These are phyloP conservation scores for Halictus quadricinctus DNA, from an alignment of 2,888 invertebrate species.

Conservation along the genomic window DNA sequence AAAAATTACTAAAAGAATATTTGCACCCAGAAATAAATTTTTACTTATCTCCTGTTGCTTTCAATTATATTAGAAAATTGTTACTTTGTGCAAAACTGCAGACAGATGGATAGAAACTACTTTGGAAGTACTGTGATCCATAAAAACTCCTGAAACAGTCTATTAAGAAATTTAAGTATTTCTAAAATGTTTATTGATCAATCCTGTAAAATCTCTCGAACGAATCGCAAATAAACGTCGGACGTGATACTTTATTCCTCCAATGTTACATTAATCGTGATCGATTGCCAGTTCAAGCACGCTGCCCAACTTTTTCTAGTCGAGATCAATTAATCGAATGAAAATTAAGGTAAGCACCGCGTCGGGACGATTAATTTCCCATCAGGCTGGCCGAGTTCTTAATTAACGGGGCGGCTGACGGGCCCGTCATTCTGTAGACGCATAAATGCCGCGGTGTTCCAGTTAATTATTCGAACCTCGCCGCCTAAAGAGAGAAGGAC, in stretches of 20 bases:
- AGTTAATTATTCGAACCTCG: conserved; percentile 60
- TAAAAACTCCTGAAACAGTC: background rate
- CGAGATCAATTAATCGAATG: conserved; percentile 26
- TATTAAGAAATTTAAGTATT: too few species aligned
- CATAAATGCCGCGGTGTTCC: conserved; percentile 43
- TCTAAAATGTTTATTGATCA: too few species aligned
- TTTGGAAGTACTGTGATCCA: background rate
- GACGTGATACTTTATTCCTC: background rate
- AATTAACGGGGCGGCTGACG: conserved; percentile 56
- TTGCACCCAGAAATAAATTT: background rate
- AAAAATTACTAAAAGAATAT: background rate
- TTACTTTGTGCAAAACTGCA: background rate
- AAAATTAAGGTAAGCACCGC: conserved; percentile 30
- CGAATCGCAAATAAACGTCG: background rate
- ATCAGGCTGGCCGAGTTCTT: conserved; percentile 47
- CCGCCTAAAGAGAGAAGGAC: conserved; percentile 24
- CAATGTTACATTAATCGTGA: background rate
- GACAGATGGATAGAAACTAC: background rate
- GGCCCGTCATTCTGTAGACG: conserved; percentile 46
- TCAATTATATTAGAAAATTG: background rate
- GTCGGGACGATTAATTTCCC: conserved; percentile 47
- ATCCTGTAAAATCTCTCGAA: background rate
- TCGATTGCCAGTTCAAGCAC: background rate
- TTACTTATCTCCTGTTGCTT: background rate
- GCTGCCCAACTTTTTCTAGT: background rate